Evolutionary conservation across 64 coral and sea anemone genomes (phyloP).

Genomic region (Trachythela sp.): DNA sequence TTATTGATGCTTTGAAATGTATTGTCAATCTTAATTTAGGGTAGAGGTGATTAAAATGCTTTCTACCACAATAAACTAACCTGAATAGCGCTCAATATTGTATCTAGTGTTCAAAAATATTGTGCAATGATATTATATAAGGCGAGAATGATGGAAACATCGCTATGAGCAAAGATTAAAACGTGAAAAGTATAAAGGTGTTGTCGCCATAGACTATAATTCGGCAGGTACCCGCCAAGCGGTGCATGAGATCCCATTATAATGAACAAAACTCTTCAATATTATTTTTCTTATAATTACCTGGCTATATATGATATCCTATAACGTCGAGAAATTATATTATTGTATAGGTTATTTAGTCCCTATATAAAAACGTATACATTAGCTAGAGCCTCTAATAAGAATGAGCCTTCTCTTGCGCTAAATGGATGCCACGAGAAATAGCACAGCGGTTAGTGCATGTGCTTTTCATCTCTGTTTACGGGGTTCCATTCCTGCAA

Average conservation of each 20-base stretch:
- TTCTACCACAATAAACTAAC: neutral
- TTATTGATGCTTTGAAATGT: neutral
- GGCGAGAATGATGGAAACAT: neutral
- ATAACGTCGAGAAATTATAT: too few species aligned
- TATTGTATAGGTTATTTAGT: too few species aligned
- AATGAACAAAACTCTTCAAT: neutral
- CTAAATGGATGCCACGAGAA: too few species aligned
- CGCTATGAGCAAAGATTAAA: neutral
- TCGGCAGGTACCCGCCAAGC: neutral
- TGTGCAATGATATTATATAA: neutral
- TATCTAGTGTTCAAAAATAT: neutral
- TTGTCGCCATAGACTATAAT: neutral
- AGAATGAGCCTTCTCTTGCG: too few species aligned
- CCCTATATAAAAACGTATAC: too few species aligned
- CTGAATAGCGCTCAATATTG: neutral
- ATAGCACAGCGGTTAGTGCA: too few species aligned
- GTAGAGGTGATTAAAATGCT: neutral
- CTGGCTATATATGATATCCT: too few species aligned
- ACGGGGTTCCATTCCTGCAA: too few species aligned
- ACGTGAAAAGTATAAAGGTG: neutral
- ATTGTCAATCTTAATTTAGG: neutral
- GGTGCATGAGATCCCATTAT: neutral
- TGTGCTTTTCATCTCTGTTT: too few species aligned
- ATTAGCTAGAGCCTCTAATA: too few species aligned
- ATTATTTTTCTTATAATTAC: too few species aligned